These are phyloP conservation scores for Lophura nycthemera DNA, from an alignment of 2,113 vertebrate genomes.

Conservation along the genomic window DNA sequence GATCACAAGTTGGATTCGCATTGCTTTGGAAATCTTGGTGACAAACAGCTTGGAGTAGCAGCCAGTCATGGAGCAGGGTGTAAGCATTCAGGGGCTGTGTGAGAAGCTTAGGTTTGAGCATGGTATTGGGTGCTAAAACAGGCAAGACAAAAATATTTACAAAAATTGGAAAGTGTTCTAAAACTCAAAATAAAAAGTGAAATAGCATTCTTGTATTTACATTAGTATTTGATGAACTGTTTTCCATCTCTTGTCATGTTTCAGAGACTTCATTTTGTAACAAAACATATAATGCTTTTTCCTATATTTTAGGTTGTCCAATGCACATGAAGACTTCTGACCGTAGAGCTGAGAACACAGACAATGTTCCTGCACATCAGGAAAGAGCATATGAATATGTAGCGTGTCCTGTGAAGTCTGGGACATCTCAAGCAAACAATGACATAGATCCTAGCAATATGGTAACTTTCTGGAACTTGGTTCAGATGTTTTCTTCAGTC, in stretches of 20 bases:
- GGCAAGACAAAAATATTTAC: neutral
- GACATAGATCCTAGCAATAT: conserved; percentile 92
- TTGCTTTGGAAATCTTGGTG: neutral
- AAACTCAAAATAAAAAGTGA: neutral
- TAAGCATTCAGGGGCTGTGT: neutral
- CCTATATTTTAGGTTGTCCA: conserved; percentile 78
- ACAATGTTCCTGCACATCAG: conserved; percentile 83
- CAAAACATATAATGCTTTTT: neutral
- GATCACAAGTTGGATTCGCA: fast-evolving
- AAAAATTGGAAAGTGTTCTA: neutral
- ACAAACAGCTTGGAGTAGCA: neutral
- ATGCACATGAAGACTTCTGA: conserved; percentile 74
- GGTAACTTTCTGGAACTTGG: conserved; percentile 79
- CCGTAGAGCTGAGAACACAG: neutral
- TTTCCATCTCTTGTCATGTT: neutral
- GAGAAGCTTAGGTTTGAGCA: fast-evolving
- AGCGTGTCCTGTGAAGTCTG: conserved; percentile 85
- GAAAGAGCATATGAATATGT: conserved; percentile 89
- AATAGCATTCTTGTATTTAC: neutral
- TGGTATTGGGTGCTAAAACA: neutral
- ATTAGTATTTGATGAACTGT: neutral
- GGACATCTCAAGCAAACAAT: conserved; percentile 48
- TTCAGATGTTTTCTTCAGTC: neutral
- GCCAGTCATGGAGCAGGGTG: neutral
- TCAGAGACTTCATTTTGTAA: neutral